Evolutionary conservation across 2,888 invertebrate genomes (phyloP).

Genomic region (Galeruca laticollis): DNA sequence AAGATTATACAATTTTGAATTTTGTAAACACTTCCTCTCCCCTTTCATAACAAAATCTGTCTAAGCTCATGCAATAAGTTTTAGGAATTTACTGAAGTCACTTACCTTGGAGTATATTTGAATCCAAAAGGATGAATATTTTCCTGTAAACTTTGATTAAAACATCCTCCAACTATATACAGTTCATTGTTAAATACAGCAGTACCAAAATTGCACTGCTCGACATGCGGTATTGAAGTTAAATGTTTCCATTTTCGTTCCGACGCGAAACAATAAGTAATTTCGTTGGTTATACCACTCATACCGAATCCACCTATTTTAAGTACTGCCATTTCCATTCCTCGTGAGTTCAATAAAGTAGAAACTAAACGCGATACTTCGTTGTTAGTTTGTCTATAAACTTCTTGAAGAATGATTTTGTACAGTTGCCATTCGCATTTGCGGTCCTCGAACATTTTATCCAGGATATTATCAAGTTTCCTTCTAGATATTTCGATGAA

Average conservation of each 20-base stretch:
- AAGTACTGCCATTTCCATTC: slow-evolving; percentile 77
- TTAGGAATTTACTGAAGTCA: no score
- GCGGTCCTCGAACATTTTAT: slow-evolving; percentile 56
- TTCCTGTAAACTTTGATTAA: slow-evolving; percentile 76
- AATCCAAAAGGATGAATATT: slow-evolving; percentile 81
- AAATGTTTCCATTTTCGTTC: slow-evolving; percentile 74
- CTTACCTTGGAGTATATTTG: slow-evolving; percentile 68
- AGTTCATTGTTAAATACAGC: slow-evolving; percentile 77
- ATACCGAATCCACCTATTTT: slow-evolving; percentile 79
- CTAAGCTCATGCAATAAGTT: no score
- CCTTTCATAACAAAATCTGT: no score
- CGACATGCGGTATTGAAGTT: slow-evolving; percentile 79
- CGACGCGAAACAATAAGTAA: slow-evolving; percentile 74
- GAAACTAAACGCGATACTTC: slow-evolving; percentile 46
- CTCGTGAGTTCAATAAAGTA: slow-evolving; percentile 72
- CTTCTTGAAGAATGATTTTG: slow-evolving; percentile 64
- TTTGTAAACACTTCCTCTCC: no score
- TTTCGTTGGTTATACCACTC: slow-evolving; percentile 75
- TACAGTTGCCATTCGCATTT: slow-evolving; percentile 62
- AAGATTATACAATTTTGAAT: no score
- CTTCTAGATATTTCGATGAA: slow-evolving; percentile 66
- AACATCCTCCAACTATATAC: slow-evolving; percentile 79
- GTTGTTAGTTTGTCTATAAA: slow-evolving; percentile 56
- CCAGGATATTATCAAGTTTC: slow-evolving; percentile 57
- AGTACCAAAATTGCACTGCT: slow-evolving; percentile 80